These are phyloP conservation scores for Dicycla oo DNA, from an alignment of 2,888 invertebrate genomes.

Conservation along the genomic window DNA sequence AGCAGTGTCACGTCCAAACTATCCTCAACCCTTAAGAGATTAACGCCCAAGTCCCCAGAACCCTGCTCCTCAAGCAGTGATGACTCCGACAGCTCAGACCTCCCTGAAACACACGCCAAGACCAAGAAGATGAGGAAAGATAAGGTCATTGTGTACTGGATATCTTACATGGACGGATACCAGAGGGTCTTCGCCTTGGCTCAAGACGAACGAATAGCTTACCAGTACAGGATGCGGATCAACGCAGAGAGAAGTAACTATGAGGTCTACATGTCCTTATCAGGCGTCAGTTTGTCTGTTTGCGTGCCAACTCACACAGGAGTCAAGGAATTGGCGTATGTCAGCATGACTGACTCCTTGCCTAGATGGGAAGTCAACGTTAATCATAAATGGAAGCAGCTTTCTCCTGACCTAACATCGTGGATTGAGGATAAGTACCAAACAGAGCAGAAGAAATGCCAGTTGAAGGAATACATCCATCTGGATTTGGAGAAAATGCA, in stretches of 20 bases:
- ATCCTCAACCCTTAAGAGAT: constrained; percentile 88
- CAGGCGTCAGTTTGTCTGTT: constrained; percentile 92
- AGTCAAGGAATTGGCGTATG: constrained; percentile 92
- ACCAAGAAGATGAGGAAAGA: constrained; percentile 93
- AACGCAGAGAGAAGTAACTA: constrained; percentile 93
- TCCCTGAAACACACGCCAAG: constrained; percentile 86
- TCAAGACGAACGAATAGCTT: constrained; percentile 93
- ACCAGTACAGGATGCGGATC: constrained; percentile 89
- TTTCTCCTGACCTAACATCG: constrained; percentile 94
- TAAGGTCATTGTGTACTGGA: constrained; percentile 95
- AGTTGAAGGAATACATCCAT: constrained; percentile 94
- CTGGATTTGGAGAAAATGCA: constrained; percentile 96
- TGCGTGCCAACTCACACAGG: constrained; percentile 84
- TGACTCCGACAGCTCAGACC: constrained; percentile 87
- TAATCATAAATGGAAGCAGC: constrained; percentile 94
- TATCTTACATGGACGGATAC: constrained; percentile 93
- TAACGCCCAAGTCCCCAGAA: constrained; percentile 88
- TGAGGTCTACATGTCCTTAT: constrained; percentile 93
- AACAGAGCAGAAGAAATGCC: constrained; percentile 92
- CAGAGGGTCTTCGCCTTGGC: constrained; percentile 94
- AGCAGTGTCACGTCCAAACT: constrained; percentile 89
- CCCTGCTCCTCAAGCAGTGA: constrained; percentile 91
- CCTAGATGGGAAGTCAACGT: constrained; percentile 96
- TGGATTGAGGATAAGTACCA: constrained; percentile 96
- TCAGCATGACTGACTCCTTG: constrained; percentile 92